Evolutionary conservation across 2,888 invertebrate genomes (phyloP).

Genomic region (Ennomos erosarius): DNA sequence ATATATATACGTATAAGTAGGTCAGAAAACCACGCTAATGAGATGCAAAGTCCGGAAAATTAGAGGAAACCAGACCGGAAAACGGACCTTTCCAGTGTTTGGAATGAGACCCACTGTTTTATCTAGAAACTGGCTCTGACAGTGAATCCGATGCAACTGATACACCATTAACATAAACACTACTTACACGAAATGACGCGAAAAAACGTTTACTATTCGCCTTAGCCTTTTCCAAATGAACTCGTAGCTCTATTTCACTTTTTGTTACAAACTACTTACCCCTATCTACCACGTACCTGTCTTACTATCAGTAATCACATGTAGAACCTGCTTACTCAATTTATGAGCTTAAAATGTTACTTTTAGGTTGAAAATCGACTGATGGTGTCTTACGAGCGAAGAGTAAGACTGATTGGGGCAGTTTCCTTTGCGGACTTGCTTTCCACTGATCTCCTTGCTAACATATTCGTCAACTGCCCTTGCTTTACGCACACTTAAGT

Average conservation of each 20-base stretch:
- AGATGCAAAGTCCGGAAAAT: slow-evolving; percentile 37
- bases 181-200: slow-evolving; percentile 33
- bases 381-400: slow-evolving; percentile 24
- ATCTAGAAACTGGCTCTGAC: slow-evolving; percentile 22
- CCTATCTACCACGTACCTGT: slow-evolving; percentile 33
- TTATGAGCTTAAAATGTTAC: slow-evolving; percentile 6
- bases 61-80: slow-evolving; percentile 41
- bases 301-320: slow-evolving; percentile 15
- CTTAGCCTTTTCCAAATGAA: slow-evolving; percentile 44
- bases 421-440: slow-evolving; percentile 53
- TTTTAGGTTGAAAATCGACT: slow-evolving; percentile 21
- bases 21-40: slow-evolving; percentile 28
- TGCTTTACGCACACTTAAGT: slow-evolving; percentile 25
- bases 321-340: slow-evolving; percentile 8
- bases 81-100: slow-evolving; percentile 34
- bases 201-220: slow-evolving; percentile 36
- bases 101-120: slow-evolving; percentile 23
- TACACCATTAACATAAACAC: slow-evolving; percentile 42
- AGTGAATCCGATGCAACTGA: slow-evolving; percentile 41
- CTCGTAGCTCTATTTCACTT: slow-evolving; percentile 48
- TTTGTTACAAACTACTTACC: slow-evolving; percentile 37
- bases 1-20: too few relatives aligned
- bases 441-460: slow-evolving; percentile 44
- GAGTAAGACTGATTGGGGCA: slow-evolving; percentile 55
- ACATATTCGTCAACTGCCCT: slow-evolving; percentile 21